phyloP scores from a whole-genome alignment of 2,888 invertebrate species.

The Apotomis turbidana region DNA sequence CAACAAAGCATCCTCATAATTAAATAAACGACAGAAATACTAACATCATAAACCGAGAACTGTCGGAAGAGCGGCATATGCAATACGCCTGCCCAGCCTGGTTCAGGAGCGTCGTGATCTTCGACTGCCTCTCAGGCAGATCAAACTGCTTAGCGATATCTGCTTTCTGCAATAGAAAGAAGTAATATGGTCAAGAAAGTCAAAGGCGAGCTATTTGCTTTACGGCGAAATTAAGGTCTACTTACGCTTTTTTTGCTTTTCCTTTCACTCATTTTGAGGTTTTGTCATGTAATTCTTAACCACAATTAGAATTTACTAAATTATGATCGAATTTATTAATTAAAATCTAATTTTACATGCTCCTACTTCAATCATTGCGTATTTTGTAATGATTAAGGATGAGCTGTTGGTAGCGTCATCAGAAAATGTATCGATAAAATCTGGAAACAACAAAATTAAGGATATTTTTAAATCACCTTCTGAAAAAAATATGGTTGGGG shows the following conservation, averaged over 20 bases:
- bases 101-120: slow-evolving; percentile 93
- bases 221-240: slow-evolving; percentile 32
- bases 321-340: background rate
- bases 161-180: slow-evolving; percentile 85
- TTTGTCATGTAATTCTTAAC: background rate
- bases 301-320: slow-evolving; percentile 11
- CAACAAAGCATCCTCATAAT: background rate
- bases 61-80: slow-evolving; percentile 96
- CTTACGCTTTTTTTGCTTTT: slow-evolving; percentile 76
- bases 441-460: too few species aligned
- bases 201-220: background rate
- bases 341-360: slow-evolving; percentile 3
- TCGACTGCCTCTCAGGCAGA: slow-evolving; percentile 94
- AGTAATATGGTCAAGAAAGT: slow-evolving; percentile 15
- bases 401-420: background rate
- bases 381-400: slow-evolving; percentile 6
- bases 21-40: slow-evolving; percentile 51
- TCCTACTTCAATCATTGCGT: background rate
- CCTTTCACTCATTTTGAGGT: slow-evolving; percentile 67
- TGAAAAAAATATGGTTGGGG: too few species aligned
- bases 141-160: slow-evolving; percentile 96
- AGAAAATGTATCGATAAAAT: background rate
- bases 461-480: too few species aligned
- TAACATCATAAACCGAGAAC: slow-evolving; percentile 98
- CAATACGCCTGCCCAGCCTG: slow-evolving; percentile 97